These are phyloP conservation scores for Peromyscus eremicus DNA, from an alignment of 2,797 vertebrate genomes.

Conservation along the genomic window DNA sequence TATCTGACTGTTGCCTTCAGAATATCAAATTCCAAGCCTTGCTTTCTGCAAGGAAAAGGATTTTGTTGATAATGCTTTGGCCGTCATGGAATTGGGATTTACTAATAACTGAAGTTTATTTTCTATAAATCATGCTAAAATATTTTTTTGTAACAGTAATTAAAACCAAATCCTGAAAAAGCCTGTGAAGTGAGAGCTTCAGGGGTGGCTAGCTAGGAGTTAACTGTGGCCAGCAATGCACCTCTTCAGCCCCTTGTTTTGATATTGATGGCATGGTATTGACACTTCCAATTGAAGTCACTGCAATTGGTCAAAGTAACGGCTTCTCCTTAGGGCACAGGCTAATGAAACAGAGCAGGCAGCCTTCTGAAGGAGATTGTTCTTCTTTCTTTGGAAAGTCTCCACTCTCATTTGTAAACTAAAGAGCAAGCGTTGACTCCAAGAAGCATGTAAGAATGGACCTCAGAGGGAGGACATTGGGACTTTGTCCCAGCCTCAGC, in stretches of 20 bases:
- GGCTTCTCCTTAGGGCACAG: not conserved
- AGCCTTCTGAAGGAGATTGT: not conserved
- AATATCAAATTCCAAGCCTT: not conserved
- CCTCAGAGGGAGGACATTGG: not conserved
- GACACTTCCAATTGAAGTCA: not conserved
- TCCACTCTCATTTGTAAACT: not conserved
- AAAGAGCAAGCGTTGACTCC: not conserved
- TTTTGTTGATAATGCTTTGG: constrained; percentile 61
- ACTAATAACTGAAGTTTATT: constrained; percentile 46
- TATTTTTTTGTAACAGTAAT: constrained; percentile 2
- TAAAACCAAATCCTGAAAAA: constrained; percentile 27
- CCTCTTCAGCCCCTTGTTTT: constrained; percentile 1
- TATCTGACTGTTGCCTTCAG: not conserved
- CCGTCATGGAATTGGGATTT: constrained; percentile 18
- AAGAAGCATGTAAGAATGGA: not conserved
- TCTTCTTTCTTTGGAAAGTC: constrained; percentile 53
- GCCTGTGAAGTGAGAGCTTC: constrained; percentile 16
- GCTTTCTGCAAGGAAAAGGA: not conserved
- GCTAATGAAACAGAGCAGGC: constrained; percentile 9
- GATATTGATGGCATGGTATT: not conserved
- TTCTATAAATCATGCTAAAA: not conserved
- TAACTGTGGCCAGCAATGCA: not conserved
- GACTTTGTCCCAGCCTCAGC: not conserved
- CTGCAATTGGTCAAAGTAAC: constrained; percentile 4
- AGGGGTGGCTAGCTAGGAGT: not conserved